Conservation (phyloP, 1,140 invertebrate genomes). For the Drosophila orosa region DNA sequence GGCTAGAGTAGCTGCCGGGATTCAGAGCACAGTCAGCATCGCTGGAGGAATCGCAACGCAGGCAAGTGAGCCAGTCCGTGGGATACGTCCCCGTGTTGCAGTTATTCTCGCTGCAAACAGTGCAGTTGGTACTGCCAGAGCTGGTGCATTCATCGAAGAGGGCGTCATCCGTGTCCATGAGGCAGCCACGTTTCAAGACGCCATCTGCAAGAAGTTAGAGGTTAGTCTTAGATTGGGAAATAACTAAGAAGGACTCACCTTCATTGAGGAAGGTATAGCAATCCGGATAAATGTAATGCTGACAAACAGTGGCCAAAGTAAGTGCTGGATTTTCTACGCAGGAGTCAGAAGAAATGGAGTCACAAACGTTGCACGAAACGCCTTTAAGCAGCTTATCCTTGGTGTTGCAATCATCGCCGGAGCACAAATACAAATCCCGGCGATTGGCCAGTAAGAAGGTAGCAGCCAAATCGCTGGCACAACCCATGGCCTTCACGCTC, state of each 20-base stretch:
- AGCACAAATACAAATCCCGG: slow-evolving; percentile 60
- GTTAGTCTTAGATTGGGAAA: no score
- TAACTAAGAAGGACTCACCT: slow-evolving; percentile 27
- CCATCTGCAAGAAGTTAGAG: slow-evolving; percentile 41
- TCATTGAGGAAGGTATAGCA: slow-evolving; percentile 48
- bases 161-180: slow-evolving; percentile 55
- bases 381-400: slow-evolving; percentile 45
- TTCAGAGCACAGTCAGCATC: slow-evolving; percentile 51
- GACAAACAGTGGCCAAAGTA: no score
- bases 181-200: slow-evolving; percentile 60
- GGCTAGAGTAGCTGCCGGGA: slow-evolving; percentile 43
- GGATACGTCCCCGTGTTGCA: slow-evolving; percentile 67
- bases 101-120: slow-evolving; percentile 41
- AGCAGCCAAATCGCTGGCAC: slow-evolving; percentile 56
- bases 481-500: slow-evolving; percentile 60
- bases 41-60: slow-evolving; percentile 64
- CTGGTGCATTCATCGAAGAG: slow-evolving; percentile 63
- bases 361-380: slow-evolving; percentile 37
- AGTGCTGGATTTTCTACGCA: no score
- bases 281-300: slow-evolving; percentile 57
- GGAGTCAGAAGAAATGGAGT: slow-evolving; percentile 23
- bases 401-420: slow-evolving; percentile 64
- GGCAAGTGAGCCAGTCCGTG: slow-evolving; percentile 59
- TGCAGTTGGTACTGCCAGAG: slow-evolving; percentile 42
- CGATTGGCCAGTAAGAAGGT: slow-evolving; percentile 32